Evolutionary conservation across 2,113 vertebrate species (phyloP).

Genomic region (Mesembrinibis cayennensis): DNA sequence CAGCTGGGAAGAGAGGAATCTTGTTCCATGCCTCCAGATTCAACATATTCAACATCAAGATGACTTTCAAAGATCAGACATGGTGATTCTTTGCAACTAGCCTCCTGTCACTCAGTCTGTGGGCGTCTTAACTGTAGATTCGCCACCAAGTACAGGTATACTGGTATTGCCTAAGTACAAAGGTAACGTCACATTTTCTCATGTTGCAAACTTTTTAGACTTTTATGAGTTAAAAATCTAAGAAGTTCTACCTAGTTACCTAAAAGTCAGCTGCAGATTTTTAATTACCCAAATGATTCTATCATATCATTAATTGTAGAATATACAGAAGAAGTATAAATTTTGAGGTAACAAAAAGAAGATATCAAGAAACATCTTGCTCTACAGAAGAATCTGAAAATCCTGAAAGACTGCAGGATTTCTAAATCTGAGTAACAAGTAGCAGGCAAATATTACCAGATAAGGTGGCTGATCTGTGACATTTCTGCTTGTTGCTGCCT

Average conservation of each 20-base stretch:
- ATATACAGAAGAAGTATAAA: not conserved
- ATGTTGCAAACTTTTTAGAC: not conserved
- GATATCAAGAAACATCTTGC: not conserved
- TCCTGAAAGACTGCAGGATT: not conserved
- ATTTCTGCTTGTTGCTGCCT: not conserved
- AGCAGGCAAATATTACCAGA: not conserved
- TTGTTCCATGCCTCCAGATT: not conserved
- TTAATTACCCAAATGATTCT: not conserved
- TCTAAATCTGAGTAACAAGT: not conserved
- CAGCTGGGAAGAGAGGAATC: not conserved
- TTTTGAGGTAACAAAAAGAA: not conserved
- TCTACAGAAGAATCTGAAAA: not conserved
- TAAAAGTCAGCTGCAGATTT: not conserved
- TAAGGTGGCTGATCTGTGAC: not conserved
- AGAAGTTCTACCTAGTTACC: not conserved
- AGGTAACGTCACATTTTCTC: not conserved
- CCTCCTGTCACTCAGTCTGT: not conserved
- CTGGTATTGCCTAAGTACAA: not conserved
- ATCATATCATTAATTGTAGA: not conserved
- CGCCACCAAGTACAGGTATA: not conserved
- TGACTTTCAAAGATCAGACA: not conserved
- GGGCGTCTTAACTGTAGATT: not conserved
- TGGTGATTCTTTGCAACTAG: not conserved
- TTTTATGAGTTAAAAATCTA: not conserved
- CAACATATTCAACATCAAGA: not conserved